Conservation (phyloP, 2,797 vertebrate species). For the Sebastes alutus region DNA sequence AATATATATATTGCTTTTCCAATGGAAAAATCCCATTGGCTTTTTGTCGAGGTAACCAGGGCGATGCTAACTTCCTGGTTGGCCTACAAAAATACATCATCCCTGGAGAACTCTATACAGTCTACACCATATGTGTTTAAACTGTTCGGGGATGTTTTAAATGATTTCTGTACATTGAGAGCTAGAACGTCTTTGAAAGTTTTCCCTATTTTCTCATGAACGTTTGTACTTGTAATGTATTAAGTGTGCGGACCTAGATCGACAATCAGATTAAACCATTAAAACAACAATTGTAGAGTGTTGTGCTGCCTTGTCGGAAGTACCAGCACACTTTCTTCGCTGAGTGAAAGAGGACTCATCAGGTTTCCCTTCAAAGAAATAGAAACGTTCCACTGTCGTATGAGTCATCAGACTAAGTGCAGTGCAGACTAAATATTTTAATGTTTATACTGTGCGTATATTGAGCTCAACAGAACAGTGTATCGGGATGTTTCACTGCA, state of each 20-base stretch:
- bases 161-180: background rate
- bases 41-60: too few species aligned
- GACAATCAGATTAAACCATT: background rate
- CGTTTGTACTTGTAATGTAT: background rate
- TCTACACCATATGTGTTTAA: too few species aligned
- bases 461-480: background rate
- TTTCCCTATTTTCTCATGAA: background rate
- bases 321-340: background rate
- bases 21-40: too few species aligned
- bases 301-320: background rate
- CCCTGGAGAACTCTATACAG: too few species aligned
- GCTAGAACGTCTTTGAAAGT: too few species aligned
- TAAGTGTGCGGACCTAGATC: background rate
- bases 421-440: background rate
- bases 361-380: background rate
- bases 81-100: too few species aligned
- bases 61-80: too few species aligned
- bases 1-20: too few species aligned
- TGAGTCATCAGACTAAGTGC: conserved; percentile 1
- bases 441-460: background rate
- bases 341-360: background rate
- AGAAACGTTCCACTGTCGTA: background rate
- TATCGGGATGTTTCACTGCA: background rate
- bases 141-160: background rate
- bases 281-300: background rate